Percentiles rank a stretch among this genome's conserved stretches.
phyloP scores from a whole-genome alignment of 1,140 invertebrate species.

The Bombus haemorrhoidalis region DNA sequence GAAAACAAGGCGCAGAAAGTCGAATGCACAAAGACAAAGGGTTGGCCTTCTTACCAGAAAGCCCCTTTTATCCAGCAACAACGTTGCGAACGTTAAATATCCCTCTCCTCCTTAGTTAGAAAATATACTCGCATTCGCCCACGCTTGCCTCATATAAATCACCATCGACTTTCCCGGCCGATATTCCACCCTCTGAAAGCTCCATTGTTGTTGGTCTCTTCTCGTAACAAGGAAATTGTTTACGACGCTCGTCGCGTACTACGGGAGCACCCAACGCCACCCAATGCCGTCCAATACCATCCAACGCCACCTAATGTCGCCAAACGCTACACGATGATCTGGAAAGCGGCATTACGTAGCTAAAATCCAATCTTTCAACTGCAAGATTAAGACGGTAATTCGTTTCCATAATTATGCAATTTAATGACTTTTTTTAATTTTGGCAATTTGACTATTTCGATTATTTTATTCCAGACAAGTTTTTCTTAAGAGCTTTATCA shows the following conservation, averaged over 20 bases:
- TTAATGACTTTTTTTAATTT: too few species aligned
- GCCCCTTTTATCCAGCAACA: neutral
- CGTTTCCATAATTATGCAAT: too few species aligned
- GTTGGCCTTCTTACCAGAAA: neutral
- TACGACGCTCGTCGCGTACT: constrained; percentile 6
- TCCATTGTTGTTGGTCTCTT: constrained; percentile 10
- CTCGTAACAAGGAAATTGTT: constrained; percentile 31
- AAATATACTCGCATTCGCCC: neutral
- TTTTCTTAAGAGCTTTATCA: too few species aligned
- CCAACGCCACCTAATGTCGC: too few species aligned
- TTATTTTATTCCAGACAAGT: too few species aligned
- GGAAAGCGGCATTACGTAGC: too few species aligned
- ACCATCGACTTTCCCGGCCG: neutral
- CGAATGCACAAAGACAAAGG: constrained; percentile 10
- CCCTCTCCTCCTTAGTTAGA: neutral
- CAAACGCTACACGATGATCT: too few species aligned
- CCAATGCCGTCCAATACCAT: neutral
- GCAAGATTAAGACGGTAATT: too few species aligned
- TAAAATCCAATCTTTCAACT: too few species aligned
- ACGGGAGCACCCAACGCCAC: neutral
- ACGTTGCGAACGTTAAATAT: neutral
- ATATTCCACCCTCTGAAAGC: neutral
- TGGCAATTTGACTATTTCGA: too few species aligned
- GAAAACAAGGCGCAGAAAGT: neutral
- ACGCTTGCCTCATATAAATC: neutral